These are phyloP conservation scores for Gobius niger DNA, from an alignment of 2,113 vertebrate species.

Conservation along the genomic window DNA sequence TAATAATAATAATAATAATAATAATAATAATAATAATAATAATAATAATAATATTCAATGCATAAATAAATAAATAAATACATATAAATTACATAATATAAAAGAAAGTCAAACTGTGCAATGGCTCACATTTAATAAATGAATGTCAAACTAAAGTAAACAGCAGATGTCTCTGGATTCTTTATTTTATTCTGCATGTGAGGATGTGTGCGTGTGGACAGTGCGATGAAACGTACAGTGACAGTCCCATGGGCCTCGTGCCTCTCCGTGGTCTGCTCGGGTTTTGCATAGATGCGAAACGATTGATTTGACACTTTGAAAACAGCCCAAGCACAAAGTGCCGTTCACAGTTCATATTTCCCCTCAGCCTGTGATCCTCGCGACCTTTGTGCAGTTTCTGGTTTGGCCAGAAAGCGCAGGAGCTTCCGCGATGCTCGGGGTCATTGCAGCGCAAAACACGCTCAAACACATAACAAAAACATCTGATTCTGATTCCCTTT, in stretches of 20 bases:
- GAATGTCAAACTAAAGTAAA: conserved; percentile 21
- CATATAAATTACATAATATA: conserved; percentile 7
- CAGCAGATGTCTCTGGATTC: conserved; percentile 20
- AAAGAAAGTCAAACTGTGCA: conserved; percentile 50
- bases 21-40: conserved; percentile 24
- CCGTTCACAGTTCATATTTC: conserved; percentile 14
- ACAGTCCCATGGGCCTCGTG: conserved; percentile 39
- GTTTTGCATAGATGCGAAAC: conserved; percentile 73
- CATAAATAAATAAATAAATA: too few species aligned
- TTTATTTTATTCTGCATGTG: conserved; percentile 20
- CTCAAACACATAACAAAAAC: conserved; percentile 46
- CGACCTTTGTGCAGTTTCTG: conserved; percentile 16
- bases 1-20: conserved; percentile 51
- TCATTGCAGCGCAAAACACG: conserved; percentile 52
- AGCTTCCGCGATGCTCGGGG: conserved; percentile 42
- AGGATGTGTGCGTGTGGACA: conserved; percentile 23
- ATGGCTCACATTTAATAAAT: conserved; percentile 38
- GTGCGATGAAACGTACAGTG: conserved; percentile 41
- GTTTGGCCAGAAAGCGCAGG: conserved; percentile 11
- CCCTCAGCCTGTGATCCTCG: neutral
- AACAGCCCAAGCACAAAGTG: conserved; percentile 40
- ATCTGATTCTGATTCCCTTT: conserved; percentile 12
- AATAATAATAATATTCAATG: too few species aligned
- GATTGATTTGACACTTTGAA: conserved; percentile 45
- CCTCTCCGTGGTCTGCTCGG: conserved; percentile 48